Evolutionary conservation across 2,888 invertebrate genomes (phyloP), one percentile per base, ranked within the genome.

Genomic region (Nomada ruficornis): DNA sequence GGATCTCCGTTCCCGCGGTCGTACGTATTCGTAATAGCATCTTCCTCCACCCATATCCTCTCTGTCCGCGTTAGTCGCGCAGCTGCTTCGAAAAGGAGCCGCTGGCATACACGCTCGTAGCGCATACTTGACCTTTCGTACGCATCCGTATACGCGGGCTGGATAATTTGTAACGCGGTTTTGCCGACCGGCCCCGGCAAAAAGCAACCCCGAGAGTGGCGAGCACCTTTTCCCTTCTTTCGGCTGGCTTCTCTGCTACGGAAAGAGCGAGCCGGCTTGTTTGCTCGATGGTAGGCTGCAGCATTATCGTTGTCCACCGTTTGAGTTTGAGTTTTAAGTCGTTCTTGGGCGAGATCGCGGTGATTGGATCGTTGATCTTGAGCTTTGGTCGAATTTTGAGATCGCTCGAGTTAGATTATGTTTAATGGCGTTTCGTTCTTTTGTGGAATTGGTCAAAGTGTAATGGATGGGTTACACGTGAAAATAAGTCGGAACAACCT

Each of bases 91-190:
- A 71, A 73, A 84, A 84, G 73, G 59, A 67, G 72, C 55, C 74
- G 77, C 70, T 50, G 62, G 69, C 57, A 54, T 67, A 63, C 64
- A 42, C n/a, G 80, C 67, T 70, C 68, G 77, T 71, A 70, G 76
- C 80, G 79, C 74, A 79, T 75, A 83, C 77, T 79, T 88, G 80
- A 83, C 82, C 88, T 86, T 83, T 75, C 82, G 75, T 74, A 69
- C 77, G 65, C 74, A 77, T 77, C 65, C 80, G 76, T 80, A 55
- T 20, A 74, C 82, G 72, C 77, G 70, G 78, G 78, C 75, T 76
- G 74, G 88, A 82, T 89, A 89, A 89, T 90, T 89, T 90, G 89
- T 89, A 89, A 89, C 85, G 80, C 76, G 88, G 85, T 89, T 90
- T 89, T 82, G 83, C 84, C 72, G 77, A 83, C 77, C 82, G 85